These are phyloP conservation scores for Calyptommatus sinebrachiatus DNA, from an alignment of 2,113 vertebrate species.

Conservation along the genomic window DNA sequence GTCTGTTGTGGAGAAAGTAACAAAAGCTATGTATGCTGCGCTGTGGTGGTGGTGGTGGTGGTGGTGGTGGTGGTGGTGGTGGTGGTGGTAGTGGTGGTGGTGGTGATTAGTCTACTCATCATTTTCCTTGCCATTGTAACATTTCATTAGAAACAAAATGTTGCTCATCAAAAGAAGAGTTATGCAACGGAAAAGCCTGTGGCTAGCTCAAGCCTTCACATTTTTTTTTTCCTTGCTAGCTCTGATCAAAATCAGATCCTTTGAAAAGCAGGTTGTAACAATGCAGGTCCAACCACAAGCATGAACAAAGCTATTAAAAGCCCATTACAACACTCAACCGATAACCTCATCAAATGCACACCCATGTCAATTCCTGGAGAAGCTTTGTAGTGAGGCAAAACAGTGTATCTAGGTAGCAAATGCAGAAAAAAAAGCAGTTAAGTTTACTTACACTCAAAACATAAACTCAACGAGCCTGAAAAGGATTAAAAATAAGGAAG, in stretches of 20 bases:
- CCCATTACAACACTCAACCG: constrained; percentile 40
- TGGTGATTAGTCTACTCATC: no score
- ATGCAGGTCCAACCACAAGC: constrained; percentile 43
- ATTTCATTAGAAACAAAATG: constrained; percentile 8
- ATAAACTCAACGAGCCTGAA: not conserved
- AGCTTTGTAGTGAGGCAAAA: constrained; percentile 39
- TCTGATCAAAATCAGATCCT: constrained; percentile 45
- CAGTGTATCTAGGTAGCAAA: constrained; percentile 1
- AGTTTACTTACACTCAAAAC: constrained; percentile 42
- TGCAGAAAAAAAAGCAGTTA: constrained; percentile 35
- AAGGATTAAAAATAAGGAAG: not conserved
- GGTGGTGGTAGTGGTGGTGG: no score
- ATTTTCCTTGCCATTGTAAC: not conserved
- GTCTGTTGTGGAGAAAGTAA: no score
- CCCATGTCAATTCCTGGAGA: constrained; percentile 28
- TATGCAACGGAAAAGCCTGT: not conserved
- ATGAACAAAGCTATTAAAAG: constrained; percentile 48
- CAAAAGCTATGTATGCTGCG: no score
- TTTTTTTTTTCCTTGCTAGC: constrained; percentile 20
- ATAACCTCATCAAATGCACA: constrained; percentile 27
- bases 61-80: no score
- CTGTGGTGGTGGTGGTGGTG: no score
- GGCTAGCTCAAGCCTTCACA: constrained; percentile 10
- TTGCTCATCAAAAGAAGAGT: constrained; percentile 25
- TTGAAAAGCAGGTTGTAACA: constrained; percentile 61